Evolutionary conservation across 2,888 invertebrate species (phyloP), one percentile per base, ranked within the genome.

Genomic region (Sarcophaga carnaria): DNA sequence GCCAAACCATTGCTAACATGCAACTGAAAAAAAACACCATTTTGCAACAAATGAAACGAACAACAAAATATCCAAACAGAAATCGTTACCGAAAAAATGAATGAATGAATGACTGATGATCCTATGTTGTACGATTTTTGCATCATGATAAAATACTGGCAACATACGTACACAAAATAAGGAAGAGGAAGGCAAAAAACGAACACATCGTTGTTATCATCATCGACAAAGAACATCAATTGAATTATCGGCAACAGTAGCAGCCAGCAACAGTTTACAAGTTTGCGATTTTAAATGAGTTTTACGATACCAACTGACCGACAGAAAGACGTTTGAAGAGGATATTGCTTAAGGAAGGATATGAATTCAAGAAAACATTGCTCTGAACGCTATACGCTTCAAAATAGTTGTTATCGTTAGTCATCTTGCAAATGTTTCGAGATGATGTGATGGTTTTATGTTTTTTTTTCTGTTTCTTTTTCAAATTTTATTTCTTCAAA

Each of bases 341-440:
- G 12, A 54, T 17, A 14, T 54, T 54, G 54, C 14, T 54, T 12
- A 54, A 54, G 54, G 17, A 14, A 54, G 17, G 17, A 54, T 54
- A 17, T 14, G 54, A n/a, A 66, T 66, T 17, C n/a, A 66, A 66
- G 37, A 37, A 37, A 37, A 37, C 37, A 10, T 37, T 37, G 8
- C 37, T 37, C 37, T 37, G 2, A 10, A 2, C 14, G 11, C 67
- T 67, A 20, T 11, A 20, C 1, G 20, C 20, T 67, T 45, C 47
- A 11, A 45, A 67, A 2, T 49, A 66, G 66, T 67, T 78, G 70
- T 72, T 81, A 82, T 86, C 82, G 82, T 49, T 20, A 85, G 70
- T 62, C 66, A 80, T 83, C 76, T 83, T 60, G 47, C 66, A 83
- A 76, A 60, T 72, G 76, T 49, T 76, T 37, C 59, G 63, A 72